Base-by-base conservation (phyloP, 1,140 invertebrate species). In the Chrysomallon squamiferum region DNA sequence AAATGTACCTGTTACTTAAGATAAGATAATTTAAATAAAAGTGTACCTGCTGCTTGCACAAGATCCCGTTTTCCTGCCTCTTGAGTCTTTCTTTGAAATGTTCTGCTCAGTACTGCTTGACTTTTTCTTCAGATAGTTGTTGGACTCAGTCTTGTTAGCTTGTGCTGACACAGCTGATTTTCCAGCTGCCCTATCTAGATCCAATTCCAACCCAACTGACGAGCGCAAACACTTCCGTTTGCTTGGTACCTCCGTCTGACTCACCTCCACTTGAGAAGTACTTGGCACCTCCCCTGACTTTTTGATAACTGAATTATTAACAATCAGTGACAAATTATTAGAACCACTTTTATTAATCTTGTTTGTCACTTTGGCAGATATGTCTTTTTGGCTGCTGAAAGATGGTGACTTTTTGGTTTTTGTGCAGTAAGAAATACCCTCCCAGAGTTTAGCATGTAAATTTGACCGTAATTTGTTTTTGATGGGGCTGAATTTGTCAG, bases 31-130 rank as follows among this genome's bases (percentile, higher is more conserved):
- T n/a, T 38, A 38, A 38, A 38, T 35, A 22, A 27, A 30, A 27
- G 59, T 68, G 33, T 56, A 77, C 79, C 89, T 91, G 74, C 89
- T 91, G 69, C 90, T 92, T 70, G 92, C 91, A 87, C 91, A 92
- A 77, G 91, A 92, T 87, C 91, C 90, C 88, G 91, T 90, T 86
- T 89, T 91, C 78, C 78, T 85, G 70, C 73, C 72, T 73, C 79
- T 71, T 57, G 68, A 72, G 60, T 79, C 76, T 70, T 77, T 76
- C 62, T 71, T 70, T 15, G 58, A 43, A 64, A 62, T 59, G 47
- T 45, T 22, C 49, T 66, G 59, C 47, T 65, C 67, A 15, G 61
- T 58, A 27, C 57, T 59, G 35, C 60, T 54, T 4, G 25, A 30
- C 41, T 59, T 49, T 64, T 38, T 57, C 33, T 3, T 15, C 47